Conservation (phyloP, 2,113 vertebrate genomes). For the Hyperoodon ampullatus region DNA sequence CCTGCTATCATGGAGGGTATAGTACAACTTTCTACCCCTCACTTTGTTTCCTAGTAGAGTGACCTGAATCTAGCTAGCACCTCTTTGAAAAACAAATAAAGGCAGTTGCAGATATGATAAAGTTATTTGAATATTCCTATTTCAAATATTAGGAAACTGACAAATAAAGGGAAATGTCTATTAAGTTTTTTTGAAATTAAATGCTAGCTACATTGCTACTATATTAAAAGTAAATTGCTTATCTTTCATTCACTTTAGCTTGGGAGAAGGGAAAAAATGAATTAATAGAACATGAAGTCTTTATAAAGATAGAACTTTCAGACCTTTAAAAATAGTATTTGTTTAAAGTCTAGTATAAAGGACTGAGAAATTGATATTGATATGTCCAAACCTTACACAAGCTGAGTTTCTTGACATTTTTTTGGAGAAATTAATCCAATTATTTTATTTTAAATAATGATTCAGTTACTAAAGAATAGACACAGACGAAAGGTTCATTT, state of each 20-base stretch:
- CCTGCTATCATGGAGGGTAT: neutral
- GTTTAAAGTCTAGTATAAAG: neutral
- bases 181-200: conserved; percentile 39
- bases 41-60: fast-evolving
- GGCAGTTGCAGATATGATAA: neutral
- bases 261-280: neutral
- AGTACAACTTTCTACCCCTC: neutral
- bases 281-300: neutral
- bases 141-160: conserved; percentile 1
- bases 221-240: neutral
- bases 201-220: neutral
- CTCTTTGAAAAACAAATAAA: neutral
- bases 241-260: neutral
- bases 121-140: neutral
- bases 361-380: neutral
- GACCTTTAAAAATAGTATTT: neutral
- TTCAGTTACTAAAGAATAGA: neutral
- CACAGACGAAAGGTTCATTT: neutral
- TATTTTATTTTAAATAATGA: neutral
- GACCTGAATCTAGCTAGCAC: neutral
- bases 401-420: neutral
- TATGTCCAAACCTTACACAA: neutral
- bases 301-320: neutral
- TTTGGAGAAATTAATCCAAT: conserved; percentile 9
- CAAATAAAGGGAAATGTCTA: neutral